Percentiles rank a stretch among this genome's conserved stretches.
Evolutionary conservation across 2,888 invertebrate genomes (phyloP).

Genomic region (Tenthredo livida): DNA sequence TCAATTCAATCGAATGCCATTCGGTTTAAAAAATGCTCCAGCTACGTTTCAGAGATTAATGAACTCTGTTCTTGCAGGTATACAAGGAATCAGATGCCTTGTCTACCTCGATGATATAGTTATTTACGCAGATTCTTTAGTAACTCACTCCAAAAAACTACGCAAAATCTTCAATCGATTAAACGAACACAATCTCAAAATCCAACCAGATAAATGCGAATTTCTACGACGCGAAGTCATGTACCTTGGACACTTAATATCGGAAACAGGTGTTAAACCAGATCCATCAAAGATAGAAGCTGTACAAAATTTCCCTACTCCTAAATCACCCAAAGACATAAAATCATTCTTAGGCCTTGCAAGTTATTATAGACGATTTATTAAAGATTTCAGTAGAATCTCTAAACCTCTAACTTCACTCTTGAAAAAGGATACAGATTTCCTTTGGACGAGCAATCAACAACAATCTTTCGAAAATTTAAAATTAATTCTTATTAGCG

Average conservation of each 20-base stretch:
- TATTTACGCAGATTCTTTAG: conserved; percentile 44
- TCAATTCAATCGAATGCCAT: conserved; percentile 57
- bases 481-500: conserved; percentile 7
- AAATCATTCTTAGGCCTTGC: conserved; percentile 67
- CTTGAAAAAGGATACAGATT: conserved; percentile 59
- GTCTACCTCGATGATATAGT: no score
- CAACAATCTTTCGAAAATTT: conserved; percentile 56
- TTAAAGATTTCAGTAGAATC: conserved; percentile 63
- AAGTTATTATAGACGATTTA: conserved; percentile 71
- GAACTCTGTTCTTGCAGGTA: no score
- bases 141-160: conserved; percentile 62
- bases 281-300: conserved; percentile 60
- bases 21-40: conserved; percentile 59
- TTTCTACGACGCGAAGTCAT: conserved; percentile 63
- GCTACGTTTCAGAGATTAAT: no score
- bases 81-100: no score
- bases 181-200: conserved; percentile 60
- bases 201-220: conserved; percentile 68
- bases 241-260: conserved; percentile 65
- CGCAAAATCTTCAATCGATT: conserved; percentile 62
- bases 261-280: conserved; percentile 64
- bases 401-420: conserved; percentile 64
- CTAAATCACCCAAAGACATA: conserved; percentile 58
- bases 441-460: conserved; percentile 60
- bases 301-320: conserved; percentile 60